Base-by-base conservation (phyloP, 1,140 invertebrate species). In the Panagrolaimus sp. region DNA sequence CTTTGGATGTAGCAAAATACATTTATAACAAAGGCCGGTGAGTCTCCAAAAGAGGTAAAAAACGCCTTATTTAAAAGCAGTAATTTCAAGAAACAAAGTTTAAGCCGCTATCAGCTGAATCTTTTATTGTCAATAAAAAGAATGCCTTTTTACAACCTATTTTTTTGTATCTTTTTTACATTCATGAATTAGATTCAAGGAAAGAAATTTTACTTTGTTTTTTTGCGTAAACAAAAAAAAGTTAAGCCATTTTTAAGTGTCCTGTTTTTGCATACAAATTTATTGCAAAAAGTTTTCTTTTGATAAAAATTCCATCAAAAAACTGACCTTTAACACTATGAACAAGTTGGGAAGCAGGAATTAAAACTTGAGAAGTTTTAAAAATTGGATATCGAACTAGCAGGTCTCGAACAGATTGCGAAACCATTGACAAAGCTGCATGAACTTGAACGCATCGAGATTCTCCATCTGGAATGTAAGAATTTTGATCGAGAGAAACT, bases 291-390 rank as follows among this genome's bases (percentile, higher is more conserved):
- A 38, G n/a, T n/a, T n/a, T n/a, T n/a, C 32, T 38, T 2, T 38
- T 55, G 15, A 48, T 4, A n/a, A 14, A 58, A 58, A 58, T 12
- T 21, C 14, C 17, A 5, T 12, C 12, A 5, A 58, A 58, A 26
- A 21, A 1, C 52, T 38, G 3, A 58, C 79, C 76, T 73, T 78
- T 81, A 43, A 80, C 74, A 46, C 62, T 63, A 55, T 82, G 79
- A 21, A 82, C 81, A 12, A 82, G 66, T 63, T 82, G 80, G 65
- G 75, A 78, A 64, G 77, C 71, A 32, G 79, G 72, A 48, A 83
- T 70, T 44, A 82, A 71, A 26, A 82, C 79, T 43, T 73, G 48
- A n/a, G 71, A 70, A 9, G 80, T 82, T 64, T 82, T 83, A 71
- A 82, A 82, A 8, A 77, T 52, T 15, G 70, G 73, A 71, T 83